Evolutionary conservation across 2,888 invertebrate genomes (phyloP).

Genomic region (Cryptosula pallasiana): DNA sequence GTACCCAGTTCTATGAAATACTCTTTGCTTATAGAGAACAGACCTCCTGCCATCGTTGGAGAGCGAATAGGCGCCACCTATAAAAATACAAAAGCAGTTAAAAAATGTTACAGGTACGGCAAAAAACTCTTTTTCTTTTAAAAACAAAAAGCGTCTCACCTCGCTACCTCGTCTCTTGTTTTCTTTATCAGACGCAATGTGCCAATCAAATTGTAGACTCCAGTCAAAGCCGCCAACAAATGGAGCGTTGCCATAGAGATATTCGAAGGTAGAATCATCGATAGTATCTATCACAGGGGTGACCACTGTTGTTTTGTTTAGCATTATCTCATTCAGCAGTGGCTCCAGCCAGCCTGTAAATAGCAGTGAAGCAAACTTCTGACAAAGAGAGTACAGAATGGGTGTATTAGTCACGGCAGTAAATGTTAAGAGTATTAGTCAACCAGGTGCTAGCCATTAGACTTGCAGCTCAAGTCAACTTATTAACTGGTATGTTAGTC

Average conservation of each 20-base stretch:
- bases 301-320: conserved; percentile 64
- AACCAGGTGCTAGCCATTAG: too few species aligned
- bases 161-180: background rate
- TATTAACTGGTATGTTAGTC: too few species aligned
- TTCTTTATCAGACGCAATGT: background rate
- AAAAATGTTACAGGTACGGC: background rate
- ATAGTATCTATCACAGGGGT: conserved; percentile 95
- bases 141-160: background rate
- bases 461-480: too few species aligned
- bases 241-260: conserved; percentile 61
- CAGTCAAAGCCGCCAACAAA: conserved; percentile 86
- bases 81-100: too few species aligned
- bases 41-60: conserved; percentile 97
- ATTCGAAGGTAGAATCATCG: conserved; percentile 86
- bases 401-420: too few species aligned
- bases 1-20: conserved; percentile 94
- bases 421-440: too few species aligned
- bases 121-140: too few species aligned
- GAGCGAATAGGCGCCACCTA: conserved; percentile 56
- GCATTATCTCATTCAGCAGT: conserved; percentile 77
- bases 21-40: conserved; percentile 87
- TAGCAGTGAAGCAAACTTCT: too few species aligned
- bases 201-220: conserved; percentile 67
- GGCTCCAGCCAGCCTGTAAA: conserved; percentile 84
- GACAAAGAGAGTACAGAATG: too few species aligned